phyloP scores from a whole-genome alignment of 2,113 vertebrate species.

The Clarias batrachus region DNA sequence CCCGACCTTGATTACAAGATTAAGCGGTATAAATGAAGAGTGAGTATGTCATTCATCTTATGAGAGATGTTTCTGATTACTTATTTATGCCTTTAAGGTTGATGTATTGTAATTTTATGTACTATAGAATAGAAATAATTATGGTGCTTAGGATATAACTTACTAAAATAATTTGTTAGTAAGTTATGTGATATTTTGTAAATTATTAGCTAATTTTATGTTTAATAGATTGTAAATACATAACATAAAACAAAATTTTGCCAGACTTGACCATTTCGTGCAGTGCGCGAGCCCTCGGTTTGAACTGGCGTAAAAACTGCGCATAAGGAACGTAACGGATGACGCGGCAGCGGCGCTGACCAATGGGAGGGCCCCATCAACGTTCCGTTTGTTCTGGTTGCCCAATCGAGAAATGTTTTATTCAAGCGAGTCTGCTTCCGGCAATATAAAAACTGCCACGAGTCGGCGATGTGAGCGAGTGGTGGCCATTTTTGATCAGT shows the following conservation, averaged over 20 bases:
- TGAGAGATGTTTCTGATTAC: not conserved
- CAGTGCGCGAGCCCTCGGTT: not conserved
- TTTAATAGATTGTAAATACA: not conserved
- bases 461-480: constrained; percentile 46
- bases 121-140: not conserved
- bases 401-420: constrained; percentile 31
- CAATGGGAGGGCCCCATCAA: constrained; percentile 24
- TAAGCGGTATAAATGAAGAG: no score
- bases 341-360: not conserved
- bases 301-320: constrained; percentile 33
- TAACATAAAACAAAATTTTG: no score
- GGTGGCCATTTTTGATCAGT: constrained; percentile 53
- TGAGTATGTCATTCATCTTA: not conserved
- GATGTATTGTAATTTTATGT: not conserved
- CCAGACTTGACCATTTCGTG: not conserved
- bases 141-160: not conserved
- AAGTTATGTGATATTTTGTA: not conserved
- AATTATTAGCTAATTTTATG: not conserved
- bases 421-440: constrained; percentile 22
- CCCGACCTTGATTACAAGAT: no score
- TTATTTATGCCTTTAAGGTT: not conserved
- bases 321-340: constrained; percentile 4
- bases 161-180: not conserved
- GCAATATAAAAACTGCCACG: constrained; percentile 54
- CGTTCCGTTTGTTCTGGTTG: not conserved